phyloP scores from a whole-genome alignment of 2,113 vertebrate genomes.

The Casuarius casuarius region DNA sequence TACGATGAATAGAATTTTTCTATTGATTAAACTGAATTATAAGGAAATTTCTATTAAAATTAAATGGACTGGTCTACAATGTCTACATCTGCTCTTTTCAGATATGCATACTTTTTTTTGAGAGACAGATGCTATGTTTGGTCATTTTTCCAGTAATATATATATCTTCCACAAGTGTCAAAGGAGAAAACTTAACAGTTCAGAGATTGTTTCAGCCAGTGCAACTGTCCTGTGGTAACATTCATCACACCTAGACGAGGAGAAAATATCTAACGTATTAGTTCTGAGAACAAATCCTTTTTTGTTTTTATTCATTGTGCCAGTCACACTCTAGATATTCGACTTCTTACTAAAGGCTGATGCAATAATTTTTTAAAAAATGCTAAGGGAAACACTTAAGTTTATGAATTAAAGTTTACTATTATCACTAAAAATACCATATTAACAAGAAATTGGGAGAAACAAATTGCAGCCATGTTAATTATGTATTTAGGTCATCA shows the following conservation, averaged over 20 bases:
- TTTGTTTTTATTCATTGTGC: not conserved
- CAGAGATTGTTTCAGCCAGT: not conserved
- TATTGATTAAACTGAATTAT: no score
- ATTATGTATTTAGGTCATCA: not conserved
- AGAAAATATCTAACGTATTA: not conserved
- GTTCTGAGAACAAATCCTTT: not conserved
- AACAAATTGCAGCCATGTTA: not conserved
- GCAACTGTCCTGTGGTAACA: not conserved
- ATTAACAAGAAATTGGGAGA: not conserved
- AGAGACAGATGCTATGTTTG: not conserved
- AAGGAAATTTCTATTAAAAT: not conserved
- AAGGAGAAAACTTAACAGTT: not conserved
- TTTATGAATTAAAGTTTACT: not conserved
- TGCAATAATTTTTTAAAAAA: not conserved
- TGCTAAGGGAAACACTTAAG: not conserved
- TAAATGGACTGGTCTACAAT: not conserved
- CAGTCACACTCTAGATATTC: not conserved
- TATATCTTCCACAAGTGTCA: not conserved
- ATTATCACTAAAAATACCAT: fast-evolving
- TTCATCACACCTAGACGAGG: not conserved
- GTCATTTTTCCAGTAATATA: not conserved
- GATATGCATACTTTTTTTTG: not conserved
- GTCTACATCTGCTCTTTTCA: not conserved
- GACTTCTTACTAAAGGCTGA: not conserved
- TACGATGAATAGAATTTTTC: not conserved